Base-by-base conservation (phyloP, 2,888 invertebrate genomes). In the Alcis repandata region DNA sequence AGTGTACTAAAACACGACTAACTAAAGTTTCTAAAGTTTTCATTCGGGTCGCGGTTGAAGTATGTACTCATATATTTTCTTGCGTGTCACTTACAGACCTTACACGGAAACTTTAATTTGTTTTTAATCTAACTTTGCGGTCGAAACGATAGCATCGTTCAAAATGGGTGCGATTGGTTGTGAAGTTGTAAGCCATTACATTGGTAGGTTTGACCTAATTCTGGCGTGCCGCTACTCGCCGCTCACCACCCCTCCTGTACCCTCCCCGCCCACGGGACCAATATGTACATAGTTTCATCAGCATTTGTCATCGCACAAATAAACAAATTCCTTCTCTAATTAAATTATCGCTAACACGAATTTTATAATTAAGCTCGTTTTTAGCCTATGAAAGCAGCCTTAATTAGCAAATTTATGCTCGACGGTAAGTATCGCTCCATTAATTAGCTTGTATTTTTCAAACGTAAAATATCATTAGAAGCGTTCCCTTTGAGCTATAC, bases 321-420 rank as follows among this genome's bases (percentile, higher is more conserved):
- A 20, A 58, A 43, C 57, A 53, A 32, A 48, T 20, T 51, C 53
- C 27, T 32, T 4, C 10, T n/a, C 22, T 69, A 61, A 27, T 40
- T 58, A 48, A 60, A 65, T 56, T 67, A 64, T 67, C 13, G 38
- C 46, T 53, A 59, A 51, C 52, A 36, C 33, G 67, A 56, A 63
- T 63, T 69, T 72, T 59, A 53, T 69, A 70, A 71, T 71, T 68
- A 68, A 68, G 64, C 61, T 70, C 19, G 33, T 36, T 64, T 54
- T 66, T 33, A 36, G 46, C 46, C 58, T 63, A 57, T 60, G 59
- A 53, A 71, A 67, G 63, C 62, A 45, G 22, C 51, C 61, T 60
- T 73, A 69, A 75, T 74, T 65, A 67, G 52, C 22, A 43, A 49
- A 71, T 67, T 73, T 72, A 74, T 65, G 67, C 65, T 70, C 56